Percentiles rank a stretch among this genome's conserved stretches.
These are phyloP conservation scores for Cantharis rufa DNA, from an alignment of 2,888 invertebrate genomes.

Conservation along the genomic window DNA sequence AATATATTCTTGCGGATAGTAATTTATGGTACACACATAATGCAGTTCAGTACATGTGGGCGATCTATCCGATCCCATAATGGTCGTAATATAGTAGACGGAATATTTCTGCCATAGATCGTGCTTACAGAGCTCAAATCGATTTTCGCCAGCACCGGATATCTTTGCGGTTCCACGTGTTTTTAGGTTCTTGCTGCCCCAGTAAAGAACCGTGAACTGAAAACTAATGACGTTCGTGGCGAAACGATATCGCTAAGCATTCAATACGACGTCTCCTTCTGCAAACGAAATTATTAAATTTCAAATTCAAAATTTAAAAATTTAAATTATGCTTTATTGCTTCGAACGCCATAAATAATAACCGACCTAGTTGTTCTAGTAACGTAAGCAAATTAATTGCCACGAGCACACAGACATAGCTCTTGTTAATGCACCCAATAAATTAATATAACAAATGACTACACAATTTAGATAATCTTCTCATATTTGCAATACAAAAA, in stretches of 20 bases:
- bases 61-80: conserved; percentile 21
- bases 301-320: background rate
- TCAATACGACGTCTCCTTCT: background rate
- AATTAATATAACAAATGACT: conserved; percentile 16
- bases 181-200: conserved; percentile 16
- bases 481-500: conserved; percentile 13
- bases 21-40: conserved; percentile 23
- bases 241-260: background rate
- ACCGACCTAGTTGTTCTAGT: background rate
- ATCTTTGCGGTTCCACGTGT: conserved; percentile 31
- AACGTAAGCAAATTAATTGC: conserved; percentile 3
- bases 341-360: background rate
- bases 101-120: conserved; percentile 28
- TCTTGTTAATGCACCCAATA: conserved; percentile 9
- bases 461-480: conserved; percentile 19
- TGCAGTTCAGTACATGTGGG: conserved; percentile 29
- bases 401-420: conserved; percentile 1
- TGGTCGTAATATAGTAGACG: conserved; percentile 17
- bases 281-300: background rate
- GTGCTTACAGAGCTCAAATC: conserved; percentile 29
- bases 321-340: background rate
- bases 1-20: conserved; percentile 19
- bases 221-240: conserved; percentile 10
- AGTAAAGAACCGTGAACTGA: conserved; percentile 7
- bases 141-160: conserved; percentile 30